Evolutionary conservation across 2,797 vertebrate genomes (phyloP).

Genomic region (Cynopterus sphinx): DNA sequence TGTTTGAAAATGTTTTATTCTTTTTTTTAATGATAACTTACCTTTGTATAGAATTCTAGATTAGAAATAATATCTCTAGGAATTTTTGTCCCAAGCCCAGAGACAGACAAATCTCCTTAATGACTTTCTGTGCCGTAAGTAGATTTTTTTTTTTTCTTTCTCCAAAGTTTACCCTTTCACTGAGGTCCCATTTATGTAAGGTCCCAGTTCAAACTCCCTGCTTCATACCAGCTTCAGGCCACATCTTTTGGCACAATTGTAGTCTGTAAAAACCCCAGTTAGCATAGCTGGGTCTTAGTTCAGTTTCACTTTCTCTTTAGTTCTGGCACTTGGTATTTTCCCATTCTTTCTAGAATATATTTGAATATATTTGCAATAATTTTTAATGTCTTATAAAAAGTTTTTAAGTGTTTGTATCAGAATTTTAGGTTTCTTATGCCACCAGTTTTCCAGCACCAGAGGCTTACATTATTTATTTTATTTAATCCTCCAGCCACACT

Average conservation of each 20-base stretch:
- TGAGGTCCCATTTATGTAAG: background rate
- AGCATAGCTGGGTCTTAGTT: background rate
- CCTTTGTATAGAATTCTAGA: background rate
- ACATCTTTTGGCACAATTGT: background rate
- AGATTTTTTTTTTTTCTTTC: background rate
- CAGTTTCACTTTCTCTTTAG: background rate
- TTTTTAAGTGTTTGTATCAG: background rate
- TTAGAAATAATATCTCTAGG: conserved; percentile 28
- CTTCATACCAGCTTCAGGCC: background rate
- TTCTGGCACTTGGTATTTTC: conserved; percentile 26
- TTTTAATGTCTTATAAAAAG: background rate
- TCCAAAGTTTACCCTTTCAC: background rate
- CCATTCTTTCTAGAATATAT: conserved; percentile 14
- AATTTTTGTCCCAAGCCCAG: background rate
- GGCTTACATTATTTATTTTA: background rate
- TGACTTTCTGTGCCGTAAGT: background rate
- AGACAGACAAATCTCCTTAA: background rate
- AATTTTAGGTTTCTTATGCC: background rate
- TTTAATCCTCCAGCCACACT: background rate
- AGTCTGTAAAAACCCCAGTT: background rate
- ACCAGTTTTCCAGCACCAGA: background rate
- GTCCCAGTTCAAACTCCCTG: background rate
- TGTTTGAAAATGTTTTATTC: conserved; percentile 15
- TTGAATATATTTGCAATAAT: background rate
- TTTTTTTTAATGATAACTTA: conserved; percentile 1